Evolutionary conservation across 2,888 invertebrate species (phyloP).

Genomic region (Sarcophaga caerulescens): DNA sequence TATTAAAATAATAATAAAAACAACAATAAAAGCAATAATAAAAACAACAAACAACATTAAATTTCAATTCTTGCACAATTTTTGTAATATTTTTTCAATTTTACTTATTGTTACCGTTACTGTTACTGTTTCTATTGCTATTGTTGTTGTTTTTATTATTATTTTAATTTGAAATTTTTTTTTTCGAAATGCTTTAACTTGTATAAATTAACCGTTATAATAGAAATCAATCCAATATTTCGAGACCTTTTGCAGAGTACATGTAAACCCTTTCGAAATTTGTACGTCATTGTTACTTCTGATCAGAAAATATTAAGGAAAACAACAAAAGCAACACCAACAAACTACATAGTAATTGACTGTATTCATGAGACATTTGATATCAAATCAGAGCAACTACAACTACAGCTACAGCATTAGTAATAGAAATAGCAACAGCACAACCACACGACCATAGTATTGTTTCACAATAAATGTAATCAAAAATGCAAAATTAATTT

Average conservation of each 20-base stretch:
- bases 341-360: not conserved
- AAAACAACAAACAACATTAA: no score
- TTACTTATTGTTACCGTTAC: not conserved
- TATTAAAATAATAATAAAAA: not conserved
- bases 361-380: not conserved
- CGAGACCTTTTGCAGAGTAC: not conserved
- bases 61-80: conserved; percentile 36
- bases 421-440: not conserved
- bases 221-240: conserved; percentile 23
- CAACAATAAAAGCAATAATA: conserved; percentile 27
- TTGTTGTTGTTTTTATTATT: not conserved
- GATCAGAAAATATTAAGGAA: not conserved
- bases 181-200: not conserved
- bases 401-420: not conserved
- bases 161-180: not conserved
- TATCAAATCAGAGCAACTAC: not conserved
- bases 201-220: conserved; percentile 15
- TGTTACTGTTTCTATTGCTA: not conserved
- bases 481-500: conserved; percentile 36
- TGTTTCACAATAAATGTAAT: not conserved
- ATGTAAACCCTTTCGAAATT: conserved; percentile 23
- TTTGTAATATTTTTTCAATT: conserved; percentile 2
- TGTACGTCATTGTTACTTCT: not conserved
- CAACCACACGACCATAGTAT: not conserved
- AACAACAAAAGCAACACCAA: no score